Conservation (phyloP, 2,797 vertebrate genomes). For the Lepus oiostolus region DNA sequence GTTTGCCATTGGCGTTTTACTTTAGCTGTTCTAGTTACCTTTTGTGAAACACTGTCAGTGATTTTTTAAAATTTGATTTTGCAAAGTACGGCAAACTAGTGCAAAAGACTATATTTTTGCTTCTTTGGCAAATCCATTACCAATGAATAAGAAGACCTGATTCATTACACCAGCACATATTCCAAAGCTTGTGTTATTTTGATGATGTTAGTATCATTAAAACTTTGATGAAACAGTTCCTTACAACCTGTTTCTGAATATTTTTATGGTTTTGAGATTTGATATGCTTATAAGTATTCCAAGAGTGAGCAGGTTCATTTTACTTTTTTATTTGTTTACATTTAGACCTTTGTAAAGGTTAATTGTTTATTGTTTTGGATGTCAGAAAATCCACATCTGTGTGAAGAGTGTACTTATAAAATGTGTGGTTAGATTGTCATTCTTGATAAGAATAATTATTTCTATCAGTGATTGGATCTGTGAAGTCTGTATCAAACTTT, state of each 20-base stretch:
- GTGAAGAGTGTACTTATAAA: neutral
- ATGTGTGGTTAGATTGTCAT: neutral
- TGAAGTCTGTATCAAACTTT: neutral
- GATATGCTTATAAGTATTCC: neutral
- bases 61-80: constrained; percentile 1
- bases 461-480: neutral
- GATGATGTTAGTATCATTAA: neutral
- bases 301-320: neutral
- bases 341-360: neutral
- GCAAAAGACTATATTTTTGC: neutral
- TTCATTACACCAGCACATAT: neutral
- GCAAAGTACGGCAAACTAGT: neutral
- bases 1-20: neutral
- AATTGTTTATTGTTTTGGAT: constrained; percentile 28
- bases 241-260: neutral
- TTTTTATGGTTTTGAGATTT: neutral
- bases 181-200: constrained; percentile 28
- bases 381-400: neutral
- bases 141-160: neutral
- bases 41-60: neutral
- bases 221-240: neutral
- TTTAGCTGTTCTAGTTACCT: constrained; percentile 16
- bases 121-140: neutral
- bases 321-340: neutral
- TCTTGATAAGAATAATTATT: neutral